A percentile compares a stretch with the other conserved stretches of the same genome.
Evolutionary conservation across 2,797 vertebrate genomes (phyloP).

Genomic region (Anisognathus igniventris): DNA sequence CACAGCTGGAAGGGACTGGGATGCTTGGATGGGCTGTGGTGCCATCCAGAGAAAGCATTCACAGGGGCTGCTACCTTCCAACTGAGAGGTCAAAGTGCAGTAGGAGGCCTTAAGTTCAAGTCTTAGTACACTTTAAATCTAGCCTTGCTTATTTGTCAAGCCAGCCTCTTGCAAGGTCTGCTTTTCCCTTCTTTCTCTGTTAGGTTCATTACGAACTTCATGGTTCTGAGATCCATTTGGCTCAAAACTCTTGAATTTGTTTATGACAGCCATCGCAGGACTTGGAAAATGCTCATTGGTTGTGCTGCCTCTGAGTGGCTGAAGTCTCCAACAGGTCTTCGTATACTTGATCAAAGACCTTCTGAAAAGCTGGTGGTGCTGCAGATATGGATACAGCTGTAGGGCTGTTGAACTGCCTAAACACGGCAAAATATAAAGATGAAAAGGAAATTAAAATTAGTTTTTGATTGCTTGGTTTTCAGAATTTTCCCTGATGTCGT

Average conservation of each 20-base stretch:
- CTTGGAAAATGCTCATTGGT: background rate
- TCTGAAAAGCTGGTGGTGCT: background rate
- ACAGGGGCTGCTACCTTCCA: background rate
- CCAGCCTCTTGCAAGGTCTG: background rate
- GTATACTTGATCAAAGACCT: background rate
- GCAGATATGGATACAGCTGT: background rate
- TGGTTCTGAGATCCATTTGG: background rate
- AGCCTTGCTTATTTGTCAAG: background rate
- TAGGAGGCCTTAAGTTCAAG: background rate
- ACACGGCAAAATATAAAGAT: background rate
- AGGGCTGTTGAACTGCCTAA: background rate
- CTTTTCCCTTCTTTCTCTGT: background rate
- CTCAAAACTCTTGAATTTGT: background rate
- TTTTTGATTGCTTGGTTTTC: background rate
- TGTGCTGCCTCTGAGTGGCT: background rate
- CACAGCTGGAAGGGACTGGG: background rate
- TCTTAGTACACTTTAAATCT: background rate
- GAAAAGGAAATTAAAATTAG: background rate
- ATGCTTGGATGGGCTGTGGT: background rate
- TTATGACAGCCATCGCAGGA: background rate
- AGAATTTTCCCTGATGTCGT: background rate
- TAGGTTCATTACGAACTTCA: rapidly evolving
- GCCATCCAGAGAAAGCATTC: background rate
- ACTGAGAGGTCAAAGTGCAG: background rate
- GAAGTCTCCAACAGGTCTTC: background rate